A percentile compares a stretch with the other conserved stretches of the same genome.
Conservation (phyloP, 37 sponge, comb jelly and placozoan genomes). For the Beroe forskalii region DNA sequence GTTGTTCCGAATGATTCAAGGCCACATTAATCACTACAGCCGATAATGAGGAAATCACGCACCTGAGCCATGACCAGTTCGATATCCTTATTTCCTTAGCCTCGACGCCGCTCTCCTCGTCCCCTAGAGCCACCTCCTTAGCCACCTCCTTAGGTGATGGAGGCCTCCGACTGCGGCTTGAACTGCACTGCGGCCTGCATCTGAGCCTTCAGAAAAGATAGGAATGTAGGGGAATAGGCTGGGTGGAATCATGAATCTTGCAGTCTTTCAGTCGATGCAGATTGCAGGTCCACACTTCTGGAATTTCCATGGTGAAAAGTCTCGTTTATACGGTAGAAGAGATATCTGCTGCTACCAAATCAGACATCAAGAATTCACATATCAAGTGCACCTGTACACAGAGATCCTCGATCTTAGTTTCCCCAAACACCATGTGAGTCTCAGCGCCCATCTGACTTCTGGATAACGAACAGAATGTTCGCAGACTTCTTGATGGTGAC, state of each 20-base stretch:
- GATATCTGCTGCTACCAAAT: too few relatives aligned
- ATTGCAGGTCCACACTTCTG: too few relatives aligned
- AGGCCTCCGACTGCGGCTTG: constrained; percentile 72
- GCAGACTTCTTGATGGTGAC: constrained; percentile 93
- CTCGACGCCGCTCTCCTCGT: constrained; percentile 80
- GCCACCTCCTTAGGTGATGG: constrained; percentile 71
- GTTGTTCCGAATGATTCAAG: too few relatives aligned
- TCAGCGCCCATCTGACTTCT: constrained; percentile 91
- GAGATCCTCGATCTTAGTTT: constrained; percentile 82
- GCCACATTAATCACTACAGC: too few relatives aligned
- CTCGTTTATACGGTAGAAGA: too few relatives aligned
- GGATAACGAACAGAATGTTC: constrained; percentile 95
- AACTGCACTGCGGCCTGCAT: constrained; percentile 93
- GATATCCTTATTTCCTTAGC: constrained; percentile 92
- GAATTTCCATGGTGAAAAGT: too few relatives aligned
- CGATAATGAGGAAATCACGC: constrained; percentile 17
- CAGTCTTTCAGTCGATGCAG: too few relatives aligned
- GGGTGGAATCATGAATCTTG: too few relatives aligned
- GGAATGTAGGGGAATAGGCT: too few relatives aligned
- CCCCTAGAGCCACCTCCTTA: constrained; percentile 70
- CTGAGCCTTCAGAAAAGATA: constrained; percentile 84
- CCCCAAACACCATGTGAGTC: constrained; percentile 97
- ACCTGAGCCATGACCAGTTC: constrained; percentile 95
- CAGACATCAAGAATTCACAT: too few relatives aligned
- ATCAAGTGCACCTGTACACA: constrained; percentile 29